Base-by-base conservation (phyloP, 2,888 invertebrate genomes). In the Ctenicera cuprea region DNA sequence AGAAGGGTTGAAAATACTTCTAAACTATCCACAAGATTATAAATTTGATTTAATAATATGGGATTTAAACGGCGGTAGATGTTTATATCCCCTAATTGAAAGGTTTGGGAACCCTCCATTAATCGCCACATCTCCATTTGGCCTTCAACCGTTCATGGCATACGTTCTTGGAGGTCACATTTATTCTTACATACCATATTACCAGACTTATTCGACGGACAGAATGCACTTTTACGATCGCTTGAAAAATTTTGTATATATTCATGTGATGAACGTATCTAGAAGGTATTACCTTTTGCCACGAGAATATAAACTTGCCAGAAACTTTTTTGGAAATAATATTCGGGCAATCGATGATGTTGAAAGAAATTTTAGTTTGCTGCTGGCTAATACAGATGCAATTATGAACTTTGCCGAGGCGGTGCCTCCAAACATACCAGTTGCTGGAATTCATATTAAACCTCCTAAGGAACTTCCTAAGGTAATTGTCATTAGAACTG, bases 391-490 rank as follows among this genome's bases (percentile, higher is more conserved):
- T 76, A 78, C 79, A 38, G 80, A 84, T 78, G 80, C 82, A 4
- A 69, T 82, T 9, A 73, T 85, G 11, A 80, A 83, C 76, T 80
- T 79, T 70, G 80, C 85, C 0, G 81, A 82, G 76, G 78, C 83
- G 0, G 64, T 85, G 12, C 78, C 85, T 7, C 85, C 86, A 5
- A 85, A 86, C 75, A 85, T 86, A 50, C 82, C 84, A 26, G 83
- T 86, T 26, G 86, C 85, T 26, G 86, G 86, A 22, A 71, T 86
- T 18, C 86, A 87, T 66, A 80, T 83, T 8, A 76, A 79, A 71
- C 71, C 79, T 50, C 62, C 79, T 0, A 79, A 82, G 74, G n/a
- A 61, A 22, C 69, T 86, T 71, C 83, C 85, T 33, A 20, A 59
- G 84, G 85, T 81, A 72, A 67, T 81, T 63, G 5, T 26, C 3